Conservation (phyloP, 2,888 invertebrate genomes). For the Lampropteryx suffumata region DNA sequence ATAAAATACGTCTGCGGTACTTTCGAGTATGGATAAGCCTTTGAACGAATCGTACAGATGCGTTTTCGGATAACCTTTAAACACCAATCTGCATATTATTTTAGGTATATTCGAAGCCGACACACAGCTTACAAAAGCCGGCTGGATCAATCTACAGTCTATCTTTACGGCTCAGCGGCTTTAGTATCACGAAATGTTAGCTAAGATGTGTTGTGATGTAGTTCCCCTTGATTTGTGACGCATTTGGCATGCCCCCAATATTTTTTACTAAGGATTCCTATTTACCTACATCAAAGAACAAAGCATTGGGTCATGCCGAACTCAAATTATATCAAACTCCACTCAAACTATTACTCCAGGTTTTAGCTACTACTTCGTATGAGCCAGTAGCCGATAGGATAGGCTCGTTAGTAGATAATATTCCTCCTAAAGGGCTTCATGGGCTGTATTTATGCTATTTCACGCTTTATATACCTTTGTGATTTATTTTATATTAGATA, state of each 20-base stretch:
- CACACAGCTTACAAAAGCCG: slow-evolving; percentile 3
- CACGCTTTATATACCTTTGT: too few species aligned
- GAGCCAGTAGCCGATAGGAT: too few species aligned
- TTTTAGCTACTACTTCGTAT: too few species aligned
- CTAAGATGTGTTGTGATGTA: neutral
- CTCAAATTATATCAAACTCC: neutral
- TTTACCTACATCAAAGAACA: slow-evolving; percentile 1
- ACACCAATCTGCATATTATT: slow-evolving; percentile 30
- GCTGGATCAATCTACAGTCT: slow-evolving; percentile 6
- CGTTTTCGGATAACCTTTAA: slow-evolving; percentile 64
- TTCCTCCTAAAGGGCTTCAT: too few species aligned
- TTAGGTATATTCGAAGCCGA: neutral
- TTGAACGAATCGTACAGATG: slow-evolving; percentile 50
- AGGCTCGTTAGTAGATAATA: too few species aligned
- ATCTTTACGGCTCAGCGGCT: neutral
- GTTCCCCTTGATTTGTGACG: slow-evolving; percentile 35
- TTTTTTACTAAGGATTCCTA: slow-evolving; percentile 14
- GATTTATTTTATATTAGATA: too few species aligned
- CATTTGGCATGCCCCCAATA: slow-evolving; percentile 18
- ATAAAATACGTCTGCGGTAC: slow-evolving; percentile 6
- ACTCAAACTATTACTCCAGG: too few species aligned
- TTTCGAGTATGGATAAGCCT: slow-evolving; percentile 13
- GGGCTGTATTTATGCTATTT: too few species aligned
- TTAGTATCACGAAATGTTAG: neutral
- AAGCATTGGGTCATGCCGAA: neutral